Evolutionary conservation across 2,113 vertebrate species (phyloP), one percentile per base, ranked within the genome.

Genomic region (Apistogramma diplotaenia): DNA sequence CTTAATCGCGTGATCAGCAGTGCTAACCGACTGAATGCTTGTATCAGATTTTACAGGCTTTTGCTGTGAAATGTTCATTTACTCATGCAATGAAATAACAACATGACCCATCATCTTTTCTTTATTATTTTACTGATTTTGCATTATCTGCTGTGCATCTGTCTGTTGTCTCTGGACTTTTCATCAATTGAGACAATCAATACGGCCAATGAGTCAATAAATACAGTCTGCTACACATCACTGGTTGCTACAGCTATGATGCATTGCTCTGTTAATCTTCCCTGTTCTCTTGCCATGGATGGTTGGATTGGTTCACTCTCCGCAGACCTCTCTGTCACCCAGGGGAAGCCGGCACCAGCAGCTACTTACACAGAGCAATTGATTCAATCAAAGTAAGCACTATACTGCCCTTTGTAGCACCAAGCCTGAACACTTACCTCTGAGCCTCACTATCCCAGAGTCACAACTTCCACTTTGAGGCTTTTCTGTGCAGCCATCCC

Each of bases 361-460:
- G 89, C 92, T 93, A 87, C 93, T 94, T 95, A 93, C 93, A 89
- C 87, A 89, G 82, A 91, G 94, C 92, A 87, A 94, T 94, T 93
- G 94, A 94, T 95, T 94, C 94, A 94, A 94, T 95, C 94, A 93
- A 89, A 93, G 94, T 85, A 91, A 93, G 90, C 88, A 75, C 92
- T 76, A 82, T 67, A 65, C 92, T 90, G 90, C 84, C 93, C 92
- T 94, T 95, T 94, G 88, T 87, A 91, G 87, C 81, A 37, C 85
- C 82, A 54, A 85, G 81, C 89, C 89, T 81, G 77, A 91, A 91
- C 92, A 89, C 90, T 93, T 89, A 87, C 88, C 90, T 83, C 84
- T 15, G 74, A 91, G 88, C 86, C 79, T 82, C 77, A 78, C 86
- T 60, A 76, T 93, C 87, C 89, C 81, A 81, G 74, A 91, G 87